phyloP scores from a whole-genome alignment of 1,140 invertebrate genomes.

The Epicauta chinensis region DNA sequence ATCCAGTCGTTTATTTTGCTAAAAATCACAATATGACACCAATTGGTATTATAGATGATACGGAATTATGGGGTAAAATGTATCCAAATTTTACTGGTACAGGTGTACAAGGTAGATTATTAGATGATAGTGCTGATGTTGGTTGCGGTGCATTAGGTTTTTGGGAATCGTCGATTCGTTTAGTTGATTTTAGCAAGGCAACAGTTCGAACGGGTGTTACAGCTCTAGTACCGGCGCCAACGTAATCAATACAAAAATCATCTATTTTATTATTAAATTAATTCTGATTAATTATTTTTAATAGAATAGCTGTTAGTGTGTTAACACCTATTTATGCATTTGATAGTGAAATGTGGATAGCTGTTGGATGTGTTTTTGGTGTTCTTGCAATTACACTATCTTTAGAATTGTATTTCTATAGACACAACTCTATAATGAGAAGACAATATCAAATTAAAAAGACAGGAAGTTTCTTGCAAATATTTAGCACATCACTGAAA shows the following conservation, averaged over 20 bases:
- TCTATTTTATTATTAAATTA: neutral
- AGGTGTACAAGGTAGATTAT: neutral
- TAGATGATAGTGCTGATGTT: neutral
- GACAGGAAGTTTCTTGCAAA: too few species aligned
- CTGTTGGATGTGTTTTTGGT: conserved; percentile 19
- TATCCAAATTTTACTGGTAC: conserved; percentile 6
- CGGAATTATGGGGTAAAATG: conserved; percentile 12
- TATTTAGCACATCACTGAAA: too few species aligned
- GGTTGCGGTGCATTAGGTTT: conserved; percentile 1
- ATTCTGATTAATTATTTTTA: conserved; percentile 5
- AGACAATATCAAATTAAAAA: neutral
- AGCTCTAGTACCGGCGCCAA: conserved; percentile 49
- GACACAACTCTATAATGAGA: too few species aligned
- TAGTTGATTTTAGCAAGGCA: conserved; percentile 48
- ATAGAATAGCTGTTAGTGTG: conserved; percentile 18
- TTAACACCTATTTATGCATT: conserved; percentile 22
- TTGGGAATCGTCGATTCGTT: conserved; percentile 21
- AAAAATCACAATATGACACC: conserved; percentile 6
- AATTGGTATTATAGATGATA: neutral
- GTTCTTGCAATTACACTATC: conserved; percentile 2
- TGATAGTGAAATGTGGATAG: conserved; percentile 22
- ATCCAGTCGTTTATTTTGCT: neutral
- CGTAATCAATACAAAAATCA: too few species aligned
- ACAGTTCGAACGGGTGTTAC: conserved; percentile 49
- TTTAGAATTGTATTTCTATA: conserved; percentile 2